Base-by-base conservation (phyloP, 1,140 invertebrate species). In the Magallana gigas region DNA sequence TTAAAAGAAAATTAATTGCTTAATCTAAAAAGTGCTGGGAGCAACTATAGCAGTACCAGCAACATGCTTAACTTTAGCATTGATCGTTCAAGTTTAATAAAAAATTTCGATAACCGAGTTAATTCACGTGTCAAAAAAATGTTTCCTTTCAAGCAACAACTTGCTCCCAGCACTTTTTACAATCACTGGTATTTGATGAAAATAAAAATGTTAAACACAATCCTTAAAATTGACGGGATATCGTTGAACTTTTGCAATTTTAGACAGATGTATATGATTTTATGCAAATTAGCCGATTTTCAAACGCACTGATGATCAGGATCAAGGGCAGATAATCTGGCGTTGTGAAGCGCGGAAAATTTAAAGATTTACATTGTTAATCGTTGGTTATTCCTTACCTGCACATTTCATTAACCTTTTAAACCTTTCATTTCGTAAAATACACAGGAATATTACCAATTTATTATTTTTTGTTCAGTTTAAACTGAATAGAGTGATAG, bases 1-100 rank as follows among this genome's bases (percentile, higher is more conserved):
- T 1, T 29, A 5, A 71, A 71, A 23, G 64, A 18, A 36, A 71
- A 71, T 71, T 8, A 71, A 18, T 23, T 71, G 18, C 64, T 71
- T 71, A 71, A 71, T 71, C 18, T 71, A 18, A 71, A 71, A 29
- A 71, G n/a, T 71, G 23, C n/a, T 71, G 64, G 18, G 64, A 71
- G 64, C 64, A 71, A 71, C 18, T 71, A 23, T 71, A 29, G 29
- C 18, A 29, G 18, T 8, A 18, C 23, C 18, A 5, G n/a, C 29
- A 71, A 71, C 23, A 71, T 71, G 18, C n/a, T 6, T 14, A 62
- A 62, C 18, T 62, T n/a, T n/a, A n/a, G 60, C 60, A 62, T 62
- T 62, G 60, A 62, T n/a, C 18, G 18, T 11, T 62, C 60, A 62
- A 62, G 60, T 14, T 62, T 62, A 16, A 64, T 0, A 18, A 8